A percentile compares a stretch with the other conserved stretches of the same genome.
These are phyloP conservation scores for Styela clava DNA, from an alignment of 23 tunicate species.

Conservation along the genomic window DNA sequence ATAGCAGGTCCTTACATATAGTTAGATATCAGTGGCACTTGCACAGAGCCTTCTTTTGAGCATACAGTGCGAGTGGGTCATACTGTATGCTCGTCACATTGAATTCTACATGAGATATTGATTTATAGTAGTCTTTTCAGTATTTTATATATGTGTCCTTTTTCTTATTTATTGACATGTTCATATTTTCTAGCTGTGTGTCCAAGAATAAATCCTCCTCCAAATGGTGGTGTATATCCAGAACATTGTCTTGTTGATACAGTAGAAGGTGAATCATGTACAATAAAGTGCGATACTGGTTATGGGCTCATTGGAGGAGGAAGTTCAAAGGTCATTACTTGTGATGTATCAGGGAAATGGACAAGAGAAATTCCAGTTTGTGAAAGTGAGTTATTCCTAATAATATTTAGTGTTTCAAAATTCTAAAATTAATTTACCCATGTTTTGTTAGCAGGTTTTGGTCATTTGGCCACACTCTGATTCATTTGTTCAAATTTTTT, in stretches of 20 bases:
- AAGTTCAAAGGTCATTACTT: constrained; percentile 17
- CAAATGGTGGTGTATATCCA: constrained; percentile 15
- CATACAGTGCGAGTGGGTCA: too few species aligned
- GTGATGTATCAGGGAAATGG: constrained; percentile 55
- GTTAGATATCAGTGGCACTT: too few species aligned
- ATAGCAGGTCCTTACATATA: too few species aligned
- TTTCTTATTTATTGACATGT: too few species aligned
- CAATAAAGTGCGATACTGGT: constrained; percentile 8
- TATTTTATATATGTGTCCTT: too few species aligned
- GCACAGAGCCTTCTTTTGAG: too few species aligned
- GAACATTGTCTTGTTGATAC: constrained; percentile 10
- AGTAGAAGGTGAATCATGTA: constrained; percentile 24
- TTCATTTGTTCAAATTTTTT: neutral
- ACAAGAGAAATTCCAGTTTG: constrained; percentile 24
- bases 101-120: too few species aligned
- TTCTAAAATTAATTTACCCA: neutral
- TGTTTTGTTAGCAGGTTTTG: neutral
- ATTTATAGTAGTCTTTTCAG: too few species aligned
- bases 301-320: constrained; percentile 39
- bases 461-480: neutral
- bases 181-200: neutral
- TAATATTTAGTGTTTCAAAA: neutral
- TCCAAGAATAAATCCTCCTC: neutral
- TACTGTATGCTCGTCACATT: too few species aligned
- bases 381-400: constrained; percentile 28